Base-by-base conservation (phyloP, 2,888 invertebrate genomes). In the Anticlea derivata region DNA sequence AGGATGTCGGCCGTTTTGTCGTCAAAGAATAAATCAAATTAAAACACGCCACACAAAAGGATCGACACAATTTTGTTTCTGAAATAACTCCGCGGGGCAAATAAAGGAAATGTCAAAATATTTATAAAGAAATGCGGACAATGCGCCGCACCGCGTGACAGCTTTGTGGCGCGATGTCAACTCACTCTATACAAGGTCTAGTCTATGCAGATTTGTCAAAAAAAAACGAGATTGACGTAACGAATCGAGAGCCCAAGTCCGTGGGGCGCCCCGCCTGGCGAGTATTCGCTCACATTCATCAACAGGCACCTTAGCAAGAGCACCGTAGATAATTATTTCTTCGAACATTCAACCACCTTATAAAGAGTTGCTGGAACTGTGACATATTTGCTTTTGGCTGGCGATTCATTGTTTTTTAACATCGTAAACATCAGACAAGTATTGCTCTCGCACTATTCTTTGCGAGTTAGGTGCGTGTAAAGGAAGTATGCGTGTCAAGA, bases 91-190 rank as follows among this genome's bases (percentile, higher is more conserved):
- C 78, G 80, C 80, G 77, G 79, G 71, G 68, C 76, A 77, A 86
- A 86, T 86, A 81, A 84, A 86, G 83, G 80, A 79, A 83, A 89
- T 89, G 89, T 90, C 90, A 89, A 86, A 90, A 89, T 89, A 90
- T 90, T 89, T 89, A 87, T 86, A 88, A 87, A 88, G 88, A 87
- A 86, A 86, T 77, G 78, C 58, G 75, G 71, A 88, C 90, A 89
- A 89, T 86, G 75, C 72, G 50, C 54, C 65, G 75, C 83, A 62
- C 86, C 64, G 80, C 86, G 73, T 77, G 87, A 66, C 66, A 73
- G 75, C 86, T 79, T 86, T 87, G 86, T 86, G 66, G 62, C 70
- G 65, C 75, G 75, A 75, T 87, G 86, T 88, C 86, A 87, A 84
- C 86, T 88, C 80, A 84, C 85, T 87, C 83, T 38, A 49, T 40